phyloP scores from a whole-genome alignment of 1,140 invertebrate species.

The Lepidurus arcticus region DNA sequence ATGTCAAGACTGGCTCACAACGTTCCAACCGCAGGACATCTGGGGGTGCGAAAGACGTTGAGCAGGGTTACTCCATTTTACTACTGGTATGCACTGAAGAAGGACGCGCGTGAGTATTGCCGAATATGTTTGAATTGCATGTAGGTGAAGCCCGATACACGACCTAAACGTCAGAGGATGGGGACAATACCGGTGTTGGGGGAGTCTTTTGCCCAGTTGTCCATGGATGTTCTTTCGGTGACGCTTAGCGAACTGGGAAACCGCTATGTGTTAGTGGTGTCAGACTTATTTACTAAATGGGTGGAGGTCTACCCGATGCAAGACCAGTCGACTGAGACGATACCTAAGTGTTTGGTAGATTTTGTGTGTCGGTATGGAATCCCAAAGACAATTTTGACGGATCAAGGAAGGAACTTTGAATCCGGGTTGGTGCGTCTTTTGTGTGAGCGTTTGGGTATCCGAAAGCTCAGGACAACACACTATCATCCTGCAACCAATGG shows the following conservation, averaged over 20 bases:
- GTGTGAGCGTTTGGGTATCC: too few species aligned
- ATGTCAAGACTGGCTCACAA: not conserved
- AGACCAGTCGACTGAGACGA: too few species aligned
- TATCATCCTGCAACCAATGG: too few species aligned
- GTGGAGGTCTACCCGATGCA: not conserved
- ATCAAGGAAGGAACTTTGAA: too few species aligned
- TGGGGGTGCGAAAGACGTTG: not conserved
- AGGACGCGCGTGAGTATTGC: not conserved
- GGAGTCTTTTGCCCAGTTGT: not conserved
- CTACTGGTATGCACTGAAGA: not conserved
- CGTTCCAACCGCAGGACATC: not conserved
- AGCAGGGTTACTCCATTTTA: not conserved
- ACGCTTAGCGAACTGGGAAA: not conserved
- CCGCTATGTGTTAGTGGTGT: conserved; percentile 23
- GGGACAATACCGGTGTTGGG: not conserved
- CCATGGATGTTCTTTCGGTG: not conserved
- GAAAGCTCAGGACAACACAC: too few species aligned
- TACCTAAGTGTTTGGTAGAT: too few species aligned
- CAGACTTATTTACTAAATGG: not conserved
- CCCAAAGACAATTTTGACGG: too few species aligned
- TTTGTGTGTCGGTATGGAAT: too few species aligned
- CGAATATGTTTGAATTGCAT: not conserved
- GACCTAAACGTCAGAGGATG: not conserved
- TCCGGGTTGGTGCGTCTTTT: too few species aligned
- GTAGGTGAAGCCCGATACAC: not conserved